These are phyloP conservation scores for Heterodera carotae DNA, from an alignment of 1,140 invertebrate genomes.

Conservation along the genomic window DNA sequence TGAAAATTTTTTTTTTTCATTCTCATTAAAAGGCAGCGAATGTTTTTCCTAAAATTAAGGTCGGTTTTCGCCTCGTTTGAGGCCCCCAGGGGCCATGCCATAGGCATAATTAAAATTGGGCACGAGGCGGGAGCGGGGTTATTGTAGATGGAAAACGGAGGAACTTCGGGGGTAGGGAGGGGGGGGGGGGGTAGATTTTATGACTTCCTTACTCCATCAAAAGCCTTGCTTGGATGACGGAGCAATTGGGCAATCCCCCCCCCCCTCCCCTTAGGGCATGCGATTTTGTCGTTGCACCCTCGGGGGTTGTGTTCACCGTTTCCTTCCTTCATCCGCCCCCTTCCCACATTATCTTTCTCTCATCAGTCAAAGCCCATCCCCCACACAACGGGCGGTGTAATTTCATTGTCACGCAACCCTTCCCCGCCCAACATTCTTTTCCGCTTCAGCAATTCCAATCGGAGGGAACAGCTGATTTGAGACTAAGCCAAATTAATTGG, in stretches of 20 bases:
- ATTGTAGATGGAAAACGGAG: background rate
- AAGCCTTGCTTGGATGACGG: no score
- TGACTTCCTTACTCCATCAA: background rate
- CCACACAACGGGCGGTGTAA: no score
- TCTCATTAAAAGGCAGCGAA: background rate
- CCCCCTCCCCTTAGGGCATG: background rate
- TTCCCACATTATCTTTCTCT: background rate
- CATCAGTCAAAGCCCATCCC: no score
- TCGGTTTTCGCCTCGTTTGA: background rate
- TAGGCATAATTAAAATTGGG: slow-evolving; percentile 1
- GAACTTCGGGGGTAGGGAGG: no score
- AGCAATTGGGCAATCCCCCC: background rate
- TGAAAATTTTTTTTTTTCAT: background rate
- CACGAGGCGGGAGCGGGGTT: background rate
- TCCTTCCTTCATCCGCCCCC: background rate
- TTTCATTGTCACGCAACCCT: background rate
- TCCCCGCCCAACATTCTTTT: background rate
- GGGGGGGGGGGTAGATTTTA: background rate
- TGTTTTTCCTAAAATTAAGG: background rate
- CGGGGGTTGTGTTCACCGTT: background rate
- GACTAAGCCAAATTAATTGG: background rate
- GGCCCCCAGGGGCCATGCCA: no score
- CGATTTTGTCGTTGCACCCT: background rate
- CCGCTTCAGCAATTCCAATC: background rate
- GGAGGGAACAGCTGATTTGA: slow-evolving; percentile 1